Evolutionary conservation across 2,113 vertebrate genomes (phyloP), one percentile per base, ranked within the genome.

Genomic region (Toxotes jaculatrix): DNA sequence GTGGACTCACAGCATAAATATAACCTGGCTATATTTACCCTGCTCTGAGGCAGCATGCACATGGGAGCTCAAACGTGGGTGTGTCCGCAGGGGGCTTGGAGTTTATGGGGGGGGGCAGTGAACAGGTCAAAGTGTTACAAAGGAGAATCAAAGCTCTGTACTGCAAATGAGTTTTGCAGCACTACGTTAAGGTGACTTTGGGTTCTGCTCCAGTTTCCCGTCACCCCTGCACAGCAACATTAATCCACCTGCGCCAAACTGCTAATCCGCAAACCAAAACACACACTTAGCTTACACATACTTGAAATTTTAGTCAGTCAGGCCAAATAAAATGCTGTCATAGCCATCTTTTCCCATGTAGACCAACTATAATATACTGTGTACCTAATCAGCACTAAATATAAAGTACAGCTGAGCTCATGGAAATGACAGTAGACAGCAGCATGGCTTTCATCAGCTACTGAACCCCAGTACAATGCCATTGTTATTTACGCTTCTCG

Each of bases 21-120:
- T 93, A 94, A 85, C 91, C 79, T 45, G 40, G 78, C 89, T 94
- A 93, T 90, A 94, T 94, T 92, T 94, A 89, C 85, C 74, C 78
- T 47, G 74, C 70, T 79, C 82, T 67, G 80, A 80, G 82, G 75
- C 84, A 87, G 84, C 87, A 77, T 88, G 84, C 76, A 79, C 78
- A 77, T 70, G 40, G 85, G 63, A 83, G 71, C 63, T 78, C 68
- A 53, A 49, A 49, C 73, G 91, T 85, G 87, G 83, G 88, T 75
- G 88, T 82, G 80, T 87, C 76, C 4, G 7, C 16, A n/a, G 57
- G 38, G 38, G 53, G 74, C 55, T 49, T 21, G 51, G 53, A 47
- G 63, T 21, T 40, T 17, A 27, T 64, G 55, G 53, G 34, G 53
- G n/a, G 60, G 68, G 67, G 38, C 42, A 57, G 74, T 34, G 67